Evolutionary conservation across 2,113 vertebrate genomes (phyloP), one percentile per base, ranked within the genome.

Genomic region (Indri indri): DNA sequence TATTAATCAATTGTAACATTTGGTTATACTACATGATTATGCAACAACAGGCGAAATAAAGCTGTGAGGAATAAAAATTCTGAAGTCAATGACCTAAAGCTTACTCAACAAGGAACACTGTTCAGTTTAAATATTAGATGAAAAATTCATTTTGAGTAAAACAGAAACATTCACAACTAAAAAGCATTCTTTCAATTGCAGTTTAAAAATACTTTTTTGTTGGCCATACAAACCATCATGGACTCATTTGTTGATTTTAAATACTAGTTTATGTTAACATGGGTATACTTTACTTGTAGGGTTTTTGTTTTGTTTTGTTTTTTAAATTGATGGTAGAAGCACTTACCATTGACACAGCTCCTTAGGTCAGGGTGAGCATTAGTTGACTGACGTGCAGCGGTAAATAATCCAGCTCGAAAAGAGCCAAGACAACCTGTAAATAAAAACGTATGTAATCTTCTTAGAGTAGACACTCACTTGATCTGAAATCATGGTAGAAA

Each of bases 321-420:
- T 37, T 57, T 22, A 71, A 92, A 65, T 13, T 37, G 10, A 52
- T 30, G 50, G 2, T 4, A 94, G 40, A n/a, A 61, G 89, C 57
- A 47, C 95, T 98, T 98, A 99, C 99, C 99, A n/a, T 30, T 99
- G 95, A 99, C 99, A 94, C 99, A 99, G 61, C 98, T 99, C 70
- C 99, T 99, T 13, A 99, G 98, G 92, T 99, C 98, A 61, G 98
- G 94, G 37, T 99, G 98, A 77, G 98, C 97, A 47, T 91, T 97
- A 9, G 98, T 95, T 87, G 97, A 97, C 1, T 96, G 88, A 84
- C 96, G 93, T 77, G 97, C 73, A 32, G 98, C 68, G 42, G 96
- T 98, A 95, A 92, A 98, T 45, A 99, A 94, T 30, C 99, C 99
- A 17, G 98, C 98, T 17, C 99, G 99, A 86, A 99, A 98, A 27